Conservation (phyloP, 2,888 invertebrate genomes). For the Poecilobothrus nobilitatus region DNA sequence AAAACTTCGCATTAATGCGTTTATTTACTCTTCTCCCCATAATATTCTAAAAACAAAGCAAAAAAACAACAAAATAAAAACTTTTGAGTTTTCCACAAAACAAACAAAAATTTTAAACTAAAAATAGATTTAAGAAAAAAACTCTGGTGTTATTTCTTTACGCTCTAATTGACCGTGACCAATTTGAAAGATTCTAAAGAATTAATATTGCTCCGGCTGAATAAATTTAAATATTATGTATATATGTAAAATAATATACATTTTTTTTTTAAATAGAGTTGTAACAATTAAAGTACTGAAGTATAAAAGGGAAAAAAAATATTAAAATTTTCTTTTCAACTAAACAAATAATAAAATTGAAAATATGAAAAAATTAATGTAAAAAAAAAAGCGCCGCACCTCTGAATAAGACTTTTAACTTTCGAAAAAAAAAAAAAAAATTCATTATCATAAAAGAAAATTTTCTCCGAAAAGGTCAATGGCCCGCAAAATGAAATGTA, state of each 20-base stretch:
- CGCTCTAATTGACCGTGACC: conserved; percentile 1
- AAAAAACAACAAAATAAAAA: too few species aligned
- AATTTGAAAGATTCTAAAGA: neutral
- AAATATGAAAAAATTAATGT: neutral
- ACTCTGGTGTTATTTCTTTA: neutral
- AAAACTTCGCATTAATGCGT: too few species aligned
- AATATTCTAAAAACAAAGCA: too few species aligned
- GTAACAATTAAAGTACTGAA: too few species aligned
- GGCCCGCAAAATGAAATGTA: neutral
- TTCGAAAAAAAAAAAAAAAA: neutral
- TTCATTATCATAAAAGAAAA: neutral
- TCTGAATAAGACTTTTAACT: neutral
- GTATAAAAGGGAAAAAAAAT: too few species aligned
- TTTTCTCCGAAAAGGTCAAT: neutral
- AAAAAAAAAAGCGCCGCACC: conserved; percentile 1
- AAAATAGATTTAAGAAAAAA: neutral
- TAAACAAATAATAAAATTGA: neutral
- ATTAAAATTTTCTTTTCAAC: too few species aligned
- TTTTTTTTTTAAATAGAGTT: too few species aligned
- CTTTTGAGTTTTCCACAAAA: too few species aligned
- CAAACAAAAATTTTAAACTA: neutral
- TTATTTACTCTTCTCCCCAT: too few species aligned
- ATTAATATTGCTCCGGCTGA: neutral
- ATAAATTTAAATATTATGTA: neutral
- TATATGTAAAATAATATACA: neutral